Percentiles rank a stretch among this genome's conserved stretches.
phyloP scores from a whole-genome alignment of 2,888 invertebrate genomes.

The Dugesia japonica region DNA sequence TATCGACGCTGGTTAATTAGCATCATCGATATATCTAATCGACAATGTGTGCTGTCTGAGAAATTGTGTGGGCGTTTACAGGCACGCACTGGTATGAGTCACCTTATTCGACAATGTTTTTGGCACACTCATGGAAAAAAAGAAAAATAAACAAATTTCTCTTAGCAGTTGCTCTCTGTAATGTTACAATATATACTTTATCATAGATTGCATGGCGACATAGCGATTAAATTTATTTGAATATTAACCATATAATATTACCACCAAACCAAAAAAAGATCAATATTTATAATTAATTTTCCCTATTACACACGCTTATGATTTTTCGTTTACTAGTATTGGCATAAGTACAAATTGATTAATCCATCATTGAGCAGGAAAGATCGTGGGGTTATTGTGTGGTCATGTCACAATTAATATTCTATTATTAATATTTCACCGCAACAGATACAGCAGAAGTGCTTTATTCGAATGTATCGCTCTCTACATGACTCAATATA shows the following conservation, averaged over 20 bases:
- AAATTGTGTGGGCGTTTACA: neutral
- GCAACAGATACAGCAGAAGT: neutral
- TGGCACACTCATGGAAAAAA: neutral
- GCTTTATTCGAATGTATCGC: neutral
- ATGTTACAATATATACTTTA: slow-evolving; percentile 14
- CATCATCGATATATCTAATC: neutral
- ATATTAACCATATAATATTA: slow-evolving; percentile 11
- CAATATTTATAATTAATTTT: slow-evolving; percentile 11
- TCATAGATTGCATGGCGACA: neutral
- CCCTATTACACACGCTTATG: neutral
- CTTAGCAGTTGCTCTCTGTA: neutral
- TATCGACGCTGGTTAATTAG: neutral
- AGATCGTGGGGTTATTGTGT: neutral
- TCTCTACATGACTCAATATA: neutral
- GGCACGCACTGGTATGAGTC: neutral
- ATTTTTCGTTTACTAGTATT: neutral
- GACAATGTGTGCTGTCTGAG: slow-evolving; percentile 15
- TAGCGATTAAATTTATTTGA: slow-evolving; percentile 1
- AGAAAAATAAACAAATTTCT: slow-evolving; percentile 5
- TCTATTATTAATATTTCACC: neutral
- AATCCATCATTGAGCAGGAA: neutral
- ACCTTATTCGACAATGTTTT: neutral
- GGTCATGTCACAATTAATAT: neutral
- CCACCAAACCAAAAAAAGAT: neutral
- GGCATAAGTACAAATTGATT: neutral